phyloP scores from a whole-genome alignment of 2,113 vertebrate genomes.

The Apteryx owenii region DNA sequence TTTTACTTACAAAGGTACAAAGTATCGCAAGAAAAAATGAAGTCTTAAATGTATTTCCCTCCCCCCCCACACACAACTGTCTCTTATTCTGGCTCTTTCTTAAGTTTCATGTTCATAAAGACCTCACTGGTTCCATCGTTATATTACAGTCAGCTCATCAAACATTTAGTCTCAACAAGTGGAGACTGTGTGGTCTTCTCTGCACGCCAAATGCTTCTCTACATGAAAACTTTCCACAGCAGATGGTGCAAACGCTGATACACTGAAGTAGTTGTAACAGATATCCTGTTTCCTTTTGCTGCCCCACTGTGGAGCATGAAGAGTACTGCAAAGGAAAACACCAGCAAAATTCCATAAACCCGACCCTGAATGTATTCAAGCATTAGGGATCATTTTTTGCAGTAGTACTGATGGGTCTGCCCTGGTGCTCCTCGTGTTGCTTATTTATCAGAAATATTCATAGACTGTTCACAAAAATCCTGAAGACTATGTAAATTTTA shows the following conservation, averaged over 20 bases:
- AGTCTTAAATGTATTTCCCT: rapidly evolving
- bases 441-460: background rate
- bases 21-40: background rate
- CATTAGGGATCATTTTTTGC: background rate
- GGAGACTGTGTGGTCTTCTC: rapidly evolving
- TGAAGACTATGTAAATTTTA: background rate
- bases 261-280: rapidly evolving
- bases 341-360: background rate
- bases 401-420: background rate
- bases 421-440: background rate
- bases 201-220: background rate
- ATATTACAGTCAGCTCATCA: background rate
- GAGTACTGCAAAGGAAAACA: background rate
- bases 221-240: background rate
- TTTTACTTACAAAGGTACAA: background rate
- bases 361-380: background rate
- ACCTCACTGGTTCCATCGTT: background rate
- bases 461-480: background rate
- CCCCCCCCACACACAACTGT: no score
- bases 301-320: background rate
- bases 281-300: background rate
- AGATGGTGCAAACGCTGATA: rapidly evolving
- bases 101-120: background rate
- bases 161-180: background rate
- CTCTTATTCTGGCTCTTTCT: background rate